phyloP scores from a whole-genome alignment of 2,797 vertebrate species.

The Sarcophilus harrisii region DNA sequence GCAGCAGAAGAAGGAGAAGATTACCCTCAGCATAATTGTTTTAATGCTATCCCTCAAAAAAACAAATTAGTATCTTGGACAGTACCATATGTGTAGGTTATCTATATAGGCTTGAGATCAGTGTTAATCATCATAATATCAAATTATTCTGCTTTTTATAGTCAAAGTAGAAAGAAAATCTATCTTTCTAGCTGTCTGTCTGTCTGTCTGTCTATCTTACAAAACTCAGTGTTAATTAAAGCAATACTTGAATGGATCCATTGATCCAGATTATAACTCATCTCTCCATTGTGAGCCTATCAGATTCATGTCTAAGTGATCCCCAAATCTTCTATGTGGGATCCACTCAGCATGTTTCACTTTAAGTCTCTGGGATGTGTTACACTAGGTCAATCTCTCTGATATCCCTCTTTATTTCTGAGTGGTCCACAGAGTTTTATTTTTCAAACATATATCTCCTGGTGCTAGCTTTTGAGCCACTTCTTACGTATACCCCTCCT shows the following conservation, averaged over 20 bases:
- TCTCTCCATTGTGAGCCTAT: neutral
- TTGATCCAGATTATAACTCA: neutral
- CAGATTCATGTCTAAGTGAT: neutral
- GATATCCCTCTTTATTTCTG: neutral
- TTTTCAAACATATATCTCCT: neutral
- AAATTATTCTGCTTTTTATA: neutral
- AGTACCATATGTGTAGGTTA: neutral
- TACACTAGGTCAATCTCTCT: neutral
- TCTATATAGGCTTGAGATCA: neutral
- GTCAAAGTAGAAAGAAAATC: neutral
- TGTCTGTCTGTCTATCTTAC: neutral
- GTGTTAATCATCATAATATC: neutral
- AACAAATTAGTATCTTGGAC: neutral
- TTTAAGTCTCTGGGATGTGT: neutral
- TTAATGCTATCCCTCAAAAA: neutral
- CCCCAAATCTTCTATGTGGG: neutral
- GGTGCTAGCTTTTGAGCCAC: neutral
- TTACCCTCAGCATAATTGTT: neutral
- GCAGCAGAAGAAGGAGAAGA: too few species aligned
- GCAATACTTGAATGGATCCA: neutral
- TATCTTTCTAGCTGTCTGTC: neutral
- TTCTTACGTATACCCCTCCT: neutral
- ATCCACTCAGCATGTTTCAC: neutral
- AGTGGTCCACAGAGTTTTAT: neutral
- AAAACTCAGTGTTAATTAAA: neutral